Conservation (phyloP, 92 coral and sea anemone species). For the Actinernus sp. region DNA sequence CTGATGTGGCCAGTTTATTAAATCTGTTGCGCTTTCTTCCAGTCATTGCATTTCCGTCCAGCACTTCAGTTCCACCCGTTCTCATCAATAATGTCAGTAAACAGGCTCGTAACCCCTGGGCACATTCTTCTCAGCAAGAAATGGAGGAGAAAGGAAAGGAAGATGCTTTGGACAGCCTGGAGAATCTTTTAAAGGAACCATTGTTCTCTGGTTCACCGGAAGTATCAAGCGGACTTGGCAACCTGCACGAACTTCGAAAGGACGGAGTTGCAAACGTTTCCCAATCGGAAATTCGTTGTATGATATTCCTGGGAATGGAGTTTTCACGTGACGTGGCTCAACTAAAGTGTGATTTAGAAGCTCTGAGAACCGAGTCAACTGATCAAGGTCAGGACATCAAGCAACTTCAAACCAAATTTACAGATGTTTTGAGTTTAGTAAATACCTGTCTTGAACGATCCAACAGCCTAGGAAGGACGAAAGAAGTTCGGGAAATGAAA, state of each 20-base stretch:
- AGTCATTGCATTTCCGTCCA: no score
- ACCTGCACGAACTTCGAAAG: not conserved
- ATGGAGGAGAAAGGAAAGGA: no score
- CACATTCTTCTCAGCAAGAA: no score
- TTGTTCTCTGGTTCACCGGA: not conserved
- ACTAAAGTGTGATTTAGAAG: not conserved
- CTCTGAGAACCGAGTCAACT: not conserved
- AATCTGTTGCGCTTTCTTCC: no score
- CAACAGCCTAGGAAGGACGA: no score
- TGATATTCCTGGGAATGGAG: not conserved
- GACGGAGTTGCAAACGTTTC: slow-evolving; percentile 1
- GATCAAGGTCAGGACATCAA: not conserved
- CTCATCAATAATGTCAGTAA: no score
- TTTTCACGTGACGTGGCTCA: not conserved
- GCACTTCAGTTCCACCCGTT: no score
- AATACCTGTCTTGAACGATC: no score
- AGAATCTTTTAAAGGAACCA: not conserved
- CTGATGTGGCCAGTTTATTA: no score
- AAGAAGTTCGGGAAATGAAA: no score
- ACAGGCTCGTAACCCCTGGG: no score
- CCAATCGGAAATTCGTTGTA: not conserved
- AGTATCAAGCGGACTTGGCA: not conserved
- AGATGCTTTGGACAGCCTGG: not conserved
- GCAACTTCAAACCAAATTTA: not conserved
- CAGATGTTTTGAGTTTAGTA: not conserved